phyloP scores from a whole-genome alignment of 2,888 invertebrate genomes.

The Hermodice carunculata region DNA sequence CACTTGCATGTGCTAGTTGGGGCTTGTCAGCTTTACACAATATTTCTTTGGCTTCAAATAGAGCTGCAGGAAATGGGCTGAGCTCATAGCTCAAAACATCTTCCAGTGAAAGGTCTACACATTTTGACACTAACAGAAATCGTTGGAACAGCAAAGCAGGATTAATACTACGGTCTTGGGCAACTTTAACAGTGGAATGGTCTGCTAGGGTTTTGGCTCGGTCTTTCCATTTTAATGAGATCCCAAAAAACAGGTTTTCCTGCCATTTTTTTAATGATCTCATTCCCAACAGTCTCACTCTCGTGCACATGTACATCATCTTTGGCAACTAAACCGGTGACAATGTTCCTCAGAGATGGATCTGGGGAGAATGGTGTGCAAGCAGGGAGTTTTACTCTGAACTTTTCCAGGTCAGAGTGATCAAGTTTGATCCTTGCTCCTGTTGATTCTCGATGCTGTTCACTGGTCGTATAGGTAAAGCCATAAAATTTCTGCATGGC shows the following conservation, averaged over 20 bases:
- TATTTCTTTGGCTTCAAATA: constrained; percentile 10
- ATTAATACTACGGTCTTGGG: neutral
- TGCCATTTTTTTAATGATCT: constrained; percentile 14
- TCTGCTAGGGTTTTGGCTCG: neutral
- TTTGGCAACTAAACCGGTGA: constrained; percentile 20
- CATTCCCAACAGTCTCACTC: constrained; percentile 8
- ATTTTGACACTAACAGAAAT: constrained; percentile 6
- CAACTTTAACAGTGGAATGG: neutral
- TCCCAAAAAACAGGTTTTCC: neutral
- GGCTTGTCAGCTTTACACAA: constrained; percentile 18
- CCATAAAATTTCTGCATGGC: constrained; percentile 31
- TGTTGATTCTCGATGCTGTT: constrained; percentile 25
- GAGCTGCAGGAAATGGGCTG: neutral
- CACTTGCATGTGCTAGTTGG: constrained; percentile 12
- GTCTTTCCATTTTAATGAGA: neutral
- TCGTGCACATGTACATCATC: constrained; percentile 26
- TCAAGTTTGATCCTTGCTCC: constrained; percentile 23
- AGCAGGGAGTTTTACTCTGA: constrained; percentile 19
- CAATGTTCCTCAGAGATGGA: constrained; percentile 21
- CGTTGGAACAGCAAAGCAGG: constrained; percentile 17
- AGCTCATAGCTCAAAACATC: constrained; percentile 5
- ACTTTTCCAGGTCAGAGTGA: constrained; percentile 17
- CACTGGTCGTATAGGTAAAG: constrained; percentile 5
- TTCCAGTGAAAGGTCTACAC: constrained; percentile 8
- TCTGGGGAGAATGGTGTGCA: constrained; percentile 24